A percentile compares a stretch with the other conserved stretches of the same genome.
Conservation (phyloP, 2,888 invertebrate species). For the Psylliodes chrysocephalus region DNA sequence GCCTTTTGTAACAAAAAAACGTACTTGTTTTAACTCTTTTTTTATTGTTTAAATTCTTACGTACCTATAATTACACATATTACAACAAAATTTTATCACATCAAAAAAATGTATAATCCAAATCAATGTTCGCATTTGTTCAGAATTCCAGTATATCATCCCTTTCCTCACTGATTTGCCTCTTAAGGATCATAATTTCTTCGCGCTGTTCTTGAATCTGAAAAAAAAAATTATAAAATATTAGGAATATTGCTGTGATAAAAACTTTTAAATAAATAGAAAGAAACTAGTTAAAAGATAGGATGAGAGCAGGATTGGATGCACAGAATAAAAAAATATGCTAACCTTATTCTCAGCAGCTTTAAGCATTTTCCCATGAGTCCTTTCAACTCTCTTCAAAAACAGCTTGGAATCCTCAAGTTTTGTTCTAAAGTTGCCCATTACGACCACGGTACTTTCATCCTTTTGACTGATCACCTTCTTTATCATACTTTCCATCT, state of each 20-base stretch:
- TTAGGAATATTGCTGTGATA: no score
- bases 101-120: neutral
- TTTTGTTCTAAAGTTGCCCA: neutral
- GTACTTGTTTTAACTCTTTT: no score
- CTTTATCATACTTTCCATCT: neutral
- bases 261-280: neutral
- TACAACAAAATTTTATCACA: neutral
- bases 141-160: neutral
- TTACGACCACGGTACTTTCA: neutral
- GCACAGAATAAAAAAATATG: no score
- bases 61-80: no score
- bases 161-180: neutral
- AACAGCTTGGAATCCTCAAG: neutral
- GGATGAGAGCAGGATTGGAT: neutral
- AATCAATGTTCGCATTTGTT: neutral
- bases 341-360: constrained; percentile 5
- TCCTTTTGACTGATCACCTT: neutral
- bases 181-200: neutral
- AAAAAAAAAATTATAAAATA: neutral
- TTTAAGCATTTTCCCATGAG: neutral
- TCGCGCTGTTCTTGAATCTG: constrained; percentile 3
- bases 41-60: no score
- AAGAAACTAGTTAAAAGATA: no score
- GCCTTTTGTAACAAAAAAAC: no score
- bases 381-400: neutral